Evolutionary conservation across 2,888 invertebrate species (phyloP), one percentile per base, ranked within the genome.

Genomic region (Bombylius major): DNA sequence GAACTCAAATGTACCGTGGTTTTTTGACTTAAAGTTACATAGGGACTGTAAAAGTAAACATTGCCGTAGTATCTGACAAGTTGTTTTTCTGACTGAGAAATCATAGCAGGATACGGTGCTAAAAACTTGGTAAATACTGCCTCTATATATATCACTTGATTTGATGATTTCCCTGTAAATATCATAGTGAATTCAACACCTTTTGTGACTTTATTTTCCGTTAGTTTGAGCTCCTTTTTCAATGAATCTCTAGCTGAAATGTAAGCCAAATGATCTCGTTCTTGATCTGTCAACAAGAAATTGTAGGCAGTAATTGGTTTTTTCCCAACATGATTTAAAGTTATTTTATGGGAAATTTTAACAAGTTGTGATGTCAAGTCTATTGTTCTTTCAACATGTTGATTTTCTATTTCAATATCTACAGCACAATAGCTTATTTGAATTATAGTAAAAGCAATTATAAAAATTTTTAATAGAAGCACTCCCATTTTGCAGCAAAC

Each of bases 31-130:
- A 73, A 71, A 0, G 91, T 86, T 56, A 76, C 70, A 72, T 98
- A 99, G 0, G 94, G 91, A 1, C 89, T 82, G 69, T 83, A 93
- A 55, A 88, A 78, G 69, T 92, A 89, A 56, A 89, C 79, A 67
- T 86, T 91, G 34, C 94, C 95, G 62, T 78, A 81, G 70, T 87
- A 97, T 62, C 87, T 82, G 0, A 99, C 91, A 61, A 94, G 78
- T 68, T 99, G 99, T 66, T 91, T 90, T 66, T 99, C 98, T 60
- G 89, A 85, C 71, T 99, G 99, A 0, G 84, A 80, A 59, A 99
- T 95, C 63, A 86, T 82, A 11, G 83, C 83, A 3, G 99, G 99
- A 74, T 88, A 89, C 0, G 98, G 92, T 39, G 76, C 70, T 36
- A 97, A 76, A 14, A 83, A 79, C 68, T 91, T 87, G 0, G 87